Conservation (phyloP, 1,140 invertebrate genomes). For the Odontomachus brunneus region DNA sequence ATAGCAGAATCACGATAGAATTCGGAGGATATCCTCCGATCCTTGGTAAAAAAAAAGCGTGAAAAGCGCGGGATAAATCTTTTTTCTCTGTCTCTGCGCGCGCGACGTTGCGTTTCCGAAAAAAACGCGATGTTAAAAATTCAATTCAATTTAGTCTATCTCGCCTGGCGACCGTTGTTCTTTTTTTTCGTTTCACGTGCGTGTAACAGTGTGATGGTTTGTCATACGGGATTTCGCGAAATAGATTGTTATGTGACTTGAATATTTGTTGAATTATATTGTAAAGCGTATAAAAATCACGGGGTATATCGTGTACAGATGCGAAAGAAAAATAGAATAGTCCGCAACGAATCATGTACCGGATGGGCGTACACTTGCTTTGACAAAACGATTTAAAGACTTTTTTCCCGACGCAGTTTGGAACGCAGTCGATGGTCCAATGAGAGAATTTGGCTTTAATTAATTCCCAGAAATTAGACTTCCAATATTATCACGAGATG, state of each 20-base stretch:
- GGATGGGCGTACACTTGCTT: no score
- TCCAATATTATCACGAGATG: no score
- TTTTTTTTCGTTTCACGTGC: neutral
- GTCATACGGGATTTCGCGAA: conserved; percentile 21
- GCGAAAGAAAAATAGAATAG: conserved; percentile 3
- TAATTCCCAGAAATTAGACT: no score
- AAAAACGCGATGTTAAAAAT: conserved; percentile 42
- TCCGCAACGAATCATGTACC: neutral
- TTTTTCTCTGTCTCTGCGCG: neutral
- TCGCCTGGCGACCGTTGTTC: conserved; percentile 22
- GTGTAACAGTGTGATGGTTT: conserved; percentile 22
- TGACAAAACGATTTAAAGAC: no score
- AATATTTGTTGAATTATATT: conserved; percentile 26
- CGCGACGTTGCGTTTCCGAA: neutral
- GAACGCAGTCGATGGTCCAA: no score
- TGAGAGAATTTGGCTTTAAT: no score
- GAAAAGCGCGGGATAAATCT: neutral
- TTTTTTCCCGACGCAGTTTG: no score
- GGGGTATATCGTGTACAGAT: neutral
- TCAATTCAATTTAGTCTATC: conserved; percentile 51
- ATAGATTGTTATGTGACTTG: conserved; percentile 30
- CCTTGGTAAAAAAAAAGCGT: conserved; percentile 1
- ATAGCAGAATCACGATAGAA: neutral
- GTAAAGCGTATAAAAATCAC: conserved; percentile 1
- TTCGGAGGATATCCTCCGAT: neutral